Percentiles rank a stretch among this genome's conserved stretches.
Conservation (phyloP, 1,140 invertebrate species). For the Calycopis cecrops region DNA sequence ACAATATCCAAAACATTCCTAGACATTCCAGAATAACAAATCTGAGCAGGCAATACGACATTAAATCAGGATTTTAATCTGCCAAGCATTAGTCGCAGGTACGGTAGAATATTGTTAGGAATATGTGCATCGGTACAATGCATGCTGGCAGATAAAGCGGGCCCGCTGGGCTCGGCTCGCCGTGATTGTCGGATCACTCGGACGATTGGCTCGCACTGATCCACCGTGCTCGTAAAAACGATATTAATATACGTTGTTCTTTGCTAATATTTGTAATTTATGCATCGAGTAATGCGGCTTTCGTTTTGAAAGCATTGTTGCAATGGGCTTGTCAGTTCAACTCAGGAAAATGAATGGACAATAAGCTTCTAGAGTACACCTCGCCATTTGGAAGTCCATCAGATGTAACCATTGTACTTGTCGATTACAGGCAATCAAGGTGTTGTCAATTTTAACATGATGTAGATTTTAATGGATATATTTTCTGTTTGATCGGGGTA, state of each 20-base stretch:
- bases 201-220: background rate
- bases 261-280: background rate
- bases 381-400: too few species aligned
- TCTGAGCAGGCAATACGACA: conserved; percentile 18
- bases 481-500: too few species aligned
- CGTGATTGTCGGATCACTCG: conserved; percentile 34
- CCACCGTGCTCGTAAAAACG: too few species aligned
- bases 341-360: too few species aligned
- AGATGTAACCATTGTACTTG: too few species aligned
- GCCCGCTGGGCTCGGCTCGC: conserved; percentile 26
- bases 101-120: conserved; percentile 51
- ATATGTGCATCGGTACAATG: conserved; percentile 37
- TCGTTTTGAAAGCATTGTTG: too few species aligned
- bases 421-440: too few species aligned
- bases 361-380: too few species aligned
- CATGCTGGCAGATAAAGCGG: conserved; percentile 40
- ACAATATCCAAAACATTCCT: conserved; percentile 7
- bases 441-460: too few species aligned
- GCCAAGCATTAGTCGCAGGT: conserved; percentile 40
- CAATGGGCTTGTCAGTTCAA: too few species aligned
- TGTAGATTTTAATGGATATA: too few species aligned
- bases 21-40: conserved; percentile 7
- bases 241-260: too few species aligned
- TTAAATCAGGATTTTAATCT: conserved; percentile 40
- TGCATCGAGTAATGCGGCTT: background rate